Percentiles rank a stretch among this genome's conserved stretches.
These are phyloP conservation scores for Parelbella ahira DNA, from an alignment of 2,888 invertebrate genomes.

Conservation along the genomic window DNA sequence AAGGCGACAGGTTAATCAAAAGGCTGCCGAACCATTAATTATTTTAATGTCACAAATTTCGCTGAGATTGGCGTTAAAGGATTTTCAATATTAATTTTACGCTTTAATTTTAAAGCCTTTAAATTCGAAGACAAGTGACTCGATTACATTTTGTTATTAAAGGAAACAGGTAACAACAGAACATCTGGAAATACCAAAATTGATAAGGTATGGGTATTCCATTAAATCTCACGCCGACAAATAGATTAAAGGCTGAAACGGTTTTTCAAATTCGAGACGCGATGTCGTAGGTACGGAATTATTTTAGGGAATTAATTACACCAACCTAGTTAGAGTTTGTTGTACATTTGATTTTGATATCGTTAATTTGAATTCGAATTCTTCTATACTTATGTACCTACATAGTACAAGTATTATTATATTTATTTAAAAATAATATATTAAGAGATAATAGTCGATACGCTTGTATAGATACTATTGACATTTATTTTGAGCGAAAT, in stretches of 20 bases:
- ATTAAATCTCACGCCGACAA: conserved; percentile 21
- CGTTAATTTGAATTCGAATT: too few relatives aligned
- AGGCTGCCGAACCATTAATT: background rate
- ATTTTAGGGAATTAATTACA: conserved; percentile 21
- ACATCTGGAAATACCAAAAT: conserved; percentile 21
- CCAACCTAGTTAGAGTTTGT: too few relatives aligned
- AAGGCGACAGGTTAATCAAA: too few relatives aligned
- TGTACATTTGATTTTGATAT: too few relatives aligned
- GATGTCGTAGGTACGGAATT: conserved; percentile 16
- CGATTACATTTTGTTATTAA: conserved; percentile 12
- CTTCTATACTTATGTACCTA: too few relatives aligned
- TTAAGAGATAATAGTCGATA: too few relatives aligned
- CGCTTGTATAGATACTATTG: too few relatives aligned
- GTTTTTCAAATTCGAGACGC: conserved; percentile 17
- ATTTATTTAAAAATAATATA: too few relatives aligned
- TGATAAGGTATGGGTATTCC: conserved; percentile 24
- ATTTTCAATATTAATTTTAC: conserved; percentile 1
- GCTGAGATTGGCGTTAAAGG: background rate
- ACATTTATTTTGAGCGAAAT: too few relatives aligned
- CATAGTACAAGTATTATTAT: too few relatives aligned
- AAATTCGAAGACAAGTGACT: conserved; percentile 1
- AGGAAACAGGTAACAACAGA: conserved; percentile 10
- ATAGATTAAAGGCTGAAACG: conserved; percentile 24
- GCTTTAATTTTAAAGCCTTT: conserved; percentile 7
- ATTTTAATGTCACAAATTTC: too few relatives aligned